These are phyloP conservation scores for Pachycephus smyrnensis DNA, from an alignment of 2,888 invertebrate species.

Conservation along the genomic window DNA sequence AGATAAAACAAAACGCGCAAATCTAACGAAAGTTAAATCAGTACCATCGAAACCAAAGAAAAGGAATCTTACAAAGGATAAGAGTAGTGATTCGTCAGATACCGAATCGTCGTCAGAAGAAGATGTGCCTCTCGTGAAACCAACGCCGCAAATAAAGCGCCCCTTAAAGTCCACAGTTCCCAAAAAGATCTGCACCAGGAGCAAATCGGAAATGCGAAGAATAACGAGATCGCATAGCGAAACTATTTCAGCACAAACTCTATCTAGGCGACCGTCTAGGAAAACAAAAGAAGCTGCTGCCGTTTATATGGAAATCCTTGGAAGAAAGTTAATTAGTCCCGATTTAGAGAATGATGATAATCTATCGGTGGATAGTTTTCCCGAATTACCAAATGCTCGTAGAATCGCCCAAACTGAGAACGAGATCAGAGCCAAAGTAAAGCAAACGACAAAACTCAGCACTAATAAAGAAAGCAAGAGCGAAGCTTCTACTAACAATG, in stretches of 20 bases:
- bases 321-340: constrained; percentile 75
- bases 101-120: constrained; percentile 33
- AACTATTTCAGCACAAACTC: constrained; percentile 22
- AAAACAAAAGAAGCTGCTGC: constrained; percentile 83
- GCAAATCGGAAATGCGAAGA: constrained; percentile 59
- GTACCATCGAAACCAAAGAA: constrained; percentile 44
- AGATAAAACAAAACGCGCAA: constrained; percentile 29
- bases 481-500: constrained; percentile 43
- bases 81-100: constrained; percentile 37
- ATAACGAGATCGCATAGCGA: constrained; percentile 58
- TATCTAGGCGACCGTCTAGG: constrained; percentile 71
- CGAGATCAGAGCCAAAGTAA: constrained; percentile 70
- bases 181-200: constrained; percentile 54
- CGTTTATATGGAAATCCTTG: constrained; percentile 80
- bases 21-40: constrained; percentile 34
- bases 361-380: constrained; percentile 75
- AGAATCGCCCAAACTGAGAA: constrained; percentile 73
- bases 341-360: constrained; percentile 75
- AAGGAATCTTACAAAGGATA: constrained; percentile 35
- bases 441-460: constrained; percentile 32
- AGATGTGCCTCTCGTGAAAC: constrained; percentile 58
- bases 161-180: constrained; percentile 34
- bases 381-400: constrained; percentile 75
- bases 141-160: constrained; percentile 38
- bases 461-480: constrained; percentile 40